These are phyloP conservation scores for Sardinella longiceps DNA, from an alignment of 2,797 vertebrate species.

Conservation along the genomic window DNA sequence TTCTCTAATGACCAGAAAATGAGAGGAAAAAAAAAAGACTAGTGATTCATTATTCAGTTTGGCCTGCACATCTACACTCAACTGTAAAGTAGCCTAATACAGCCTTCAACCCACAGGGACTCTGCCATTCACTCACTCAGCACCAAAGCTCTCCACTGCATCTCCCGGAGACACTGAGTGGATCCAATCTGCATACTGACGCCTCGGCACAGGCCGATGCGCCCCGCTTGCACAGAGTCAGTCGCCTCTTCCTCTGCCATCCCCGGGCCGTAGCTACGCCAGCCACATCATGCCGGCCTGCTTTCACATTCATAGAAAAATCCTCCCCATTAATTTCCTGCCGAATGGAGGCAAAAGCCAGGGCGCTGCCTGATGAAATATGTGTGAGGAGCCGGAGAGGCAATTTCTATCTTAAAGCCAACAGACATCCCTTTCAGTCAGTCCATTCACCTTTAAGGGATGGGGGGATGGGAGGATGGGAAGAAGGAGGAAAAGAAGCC, in stretches of 20 bases:
- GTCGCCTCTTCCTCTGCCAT: background rate
- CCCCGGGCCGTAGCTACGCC: slow-evolving; percentile 1
- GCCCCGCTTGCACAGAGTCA: background rate
- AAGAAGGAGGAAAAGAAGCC: slow-evolving; percentile 41
- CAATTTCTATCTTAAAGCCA: slow-evolving; percentile 76
- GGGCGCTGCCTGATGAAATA: slow-evolving; percentile 71
- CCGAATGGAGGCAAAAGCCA: slow-evolving; percentile 67
- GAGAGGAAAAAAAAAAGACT: background rate
- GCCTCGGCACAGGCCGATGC: background rate
- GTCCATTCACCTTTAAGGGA: slow-evolving; percentile 39
- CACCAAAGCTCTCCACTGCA: background rate
- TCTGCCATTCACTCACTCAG: background rate
- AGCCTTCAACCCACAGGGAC: background rate
- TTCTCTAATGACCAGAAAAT: background rate
- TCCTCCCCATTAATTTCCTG: slow-evolving; percentile 71
- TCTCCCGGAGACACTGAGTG: background rate
- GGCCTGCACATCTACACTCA: background rate
- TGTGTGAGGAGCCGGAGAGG: slow-evolving; percentile 68
- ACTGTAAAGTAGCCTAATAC: background rate
- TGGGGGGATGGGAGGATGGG: slow-evolving; percentile 43
- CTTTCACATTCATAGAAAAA: slow-evolving; percentile 82
- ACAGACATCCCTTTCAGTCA: slow-evolving; percentile 68
- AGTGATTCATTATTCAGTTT: slow-evolving; percentile 1
- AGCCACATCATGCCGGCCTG: slow-evolving; percentile 63
- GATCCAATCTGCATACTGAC: slow-evolving; percentile 14